A percentile compares a stretch with the other conserved stretches of the same genome.
These are phyloP conservation scores for Poeciliopsis turrubarensis DNA, from an alignment of 2,113 vertebrate genomes.

Conservation along the genomic window DNA sequence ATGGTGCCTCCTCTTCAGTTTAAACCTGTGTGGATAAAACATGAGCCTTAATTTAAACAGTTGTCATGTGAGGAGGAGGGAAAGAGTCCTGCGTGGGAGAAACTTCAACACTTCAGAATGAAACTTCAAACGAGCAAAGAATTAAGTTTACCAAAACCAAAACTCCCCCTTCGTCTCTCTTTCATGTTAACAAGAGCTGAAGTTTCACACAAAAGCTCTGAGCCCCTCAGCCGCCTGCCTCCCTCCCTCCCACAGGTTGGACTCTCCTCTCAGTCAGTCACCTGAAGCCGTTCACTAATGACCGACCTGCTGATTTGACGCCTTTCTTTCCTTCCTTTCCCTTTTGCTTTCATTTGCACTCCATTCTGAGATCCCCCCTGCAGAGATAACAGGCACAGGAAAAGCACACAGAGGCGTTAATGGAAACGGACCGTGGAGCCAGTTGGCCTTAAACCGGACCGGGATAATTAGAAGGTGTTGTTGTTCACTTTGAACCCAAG, in stretches of 20 bases:
- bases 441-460: constrained; percentile 39
- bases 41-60: constrained; percentile 45
- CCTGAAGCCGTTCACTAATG: constrained; percentile 39
- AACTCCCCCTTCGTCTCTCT: not conserved
- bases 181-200: constrained; percentile 47
- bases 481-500: constrained; percentile 40
- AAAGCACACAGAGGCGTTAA: constrained; percentile 47
- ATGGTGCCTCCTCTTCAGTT: not conserved
- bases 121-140: constrained; percentile 35
- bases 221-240: not conserved
- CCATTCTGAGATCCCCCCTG: not conserved
- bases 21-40: constrained; percentile 32
- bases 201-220: constrained; percentile 18
- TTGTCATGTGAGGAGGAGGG: constrained; percentile 41
- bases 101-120: constrained; percentile 26
- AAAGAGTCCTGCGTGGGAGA: constrained; percentile 38
- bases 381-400: constrained; percentile 15
- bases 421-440: constrained; percentile 39
- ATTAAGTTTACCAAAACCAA: constrained; percentile 24
- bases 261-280: constrained; percentile 29
- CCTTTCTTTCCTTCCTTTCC: constrained; percentile 2
- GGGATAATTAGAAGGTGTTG: constrained; percentile 64
- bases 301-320: constrained; percentile 30
- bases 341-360: constrained; percentile 12
- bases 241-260: constrained; percentile 11